A percentile compares a stretch with the other conserved stretches of the same genome.
These are phyloP conservation scores for Troglohyphantes excavatus DNA, from an alignment of 2,888 invertebrate species.

Conservation along the genomic window DNA sequence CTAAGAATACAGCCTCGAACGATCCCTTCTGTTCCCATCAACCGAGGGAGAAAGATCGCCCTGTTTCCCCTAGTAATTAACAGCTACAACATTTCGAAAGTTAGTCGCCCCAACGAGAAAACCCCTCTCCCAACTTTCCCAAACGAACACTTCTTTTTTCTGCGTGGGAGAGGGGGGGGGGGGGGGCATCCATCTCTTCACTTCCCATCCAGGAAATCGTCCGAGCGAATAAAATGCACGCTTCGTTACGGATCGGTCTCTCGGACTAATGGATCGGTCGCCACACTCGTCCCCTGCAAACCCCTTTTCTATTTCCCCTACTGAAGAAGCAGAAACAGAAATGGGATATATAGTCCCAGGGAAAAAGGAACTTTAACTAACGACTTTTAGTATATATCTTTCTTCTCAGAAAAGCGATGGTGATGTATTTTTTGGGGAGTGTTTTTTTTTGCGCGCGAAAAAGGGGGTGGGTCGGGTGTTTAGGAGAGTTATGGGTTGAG, in stretches of 20 bases:
- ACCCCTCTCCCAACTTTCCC: background rate
- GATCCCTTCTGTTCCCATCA: background rate
- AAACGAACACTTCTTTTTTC: slow-evolving; percentile 1
- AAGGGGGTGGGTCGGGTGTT: background rate
- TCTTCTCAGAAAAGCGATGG: background rate
- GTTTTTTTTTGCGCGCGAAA: background rate
- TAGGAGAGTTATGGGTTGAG: background rate
- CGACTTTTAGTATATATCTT: background rate
- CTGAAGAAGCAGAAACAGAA: background rate
- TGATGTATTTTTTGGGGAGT: background rate
- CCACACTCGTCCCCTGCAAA: background rate
- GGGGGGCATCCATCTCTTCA: background rate
- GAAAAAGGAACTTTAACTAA: background rate
- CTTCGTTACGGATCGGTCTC: slow-evolving; percentile 24
- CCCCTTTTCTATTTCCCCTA: background rate
- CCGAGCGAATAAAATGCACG: slow-evolving; percentile 30
- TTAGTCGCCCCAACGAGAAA: background rate
- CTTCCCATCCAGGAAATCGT: background rate
- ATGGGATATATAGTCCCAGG: background rate
- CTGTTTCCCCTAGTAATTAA: background rate
- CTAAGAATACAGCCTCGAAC: too few relatives aligned
- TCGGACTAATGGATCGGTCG: slow-evolving; percentile 15
- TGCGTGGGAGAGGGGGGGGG: background rate
- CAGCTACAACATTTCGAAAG: background rate
- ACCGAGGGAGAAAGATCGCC: background rate